A percentile compares a stretch with the other conserved stretches of the same genome.
Conservation (phyloP, 64 coral and sea anemone species). For the Platygyra sinensis region DNA sequence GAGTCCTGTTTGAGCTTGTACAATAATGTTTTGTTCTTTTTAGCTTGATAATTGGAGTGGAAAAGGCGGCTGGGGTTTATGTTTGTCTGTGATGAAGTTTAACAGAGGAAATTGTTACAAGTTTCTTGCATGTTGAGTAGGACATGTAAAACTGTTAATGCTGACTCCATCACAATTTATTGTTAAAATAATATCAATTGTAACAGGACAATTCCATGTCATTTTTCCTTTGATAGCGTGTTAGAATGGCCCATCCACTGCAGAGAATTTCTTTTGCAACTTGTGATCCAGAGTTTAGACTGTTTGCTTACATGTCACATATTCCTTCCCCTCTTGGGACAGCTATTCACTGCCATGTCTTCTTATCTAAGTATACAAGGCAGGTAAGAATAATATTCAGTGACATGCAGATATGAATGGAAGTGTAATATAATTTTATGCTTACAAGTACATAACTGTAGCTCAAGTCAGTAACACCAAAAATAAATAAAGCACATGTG, state of each 20-base stretch:
- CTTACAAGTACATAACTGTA: no score
- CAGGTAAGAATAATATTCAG: conserved; percentile 52
- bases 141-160: no score
- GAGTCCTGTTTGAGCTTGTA: background rate
- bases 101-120: no score
- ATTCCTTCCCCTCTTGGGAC: conserved; percentile 78
- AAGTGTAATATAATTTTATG: no score
- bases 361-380: conserved; percentile 43
- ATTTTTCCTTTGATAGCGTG: conserved; percentile 46
- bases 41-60: background rate
- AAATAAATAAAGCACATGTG: no score
- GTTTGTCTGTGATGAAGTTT: no score
- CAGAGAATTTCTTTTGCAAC: conserved; percentile 94
- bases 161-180: no score
- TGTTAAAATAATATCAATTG: background rate
- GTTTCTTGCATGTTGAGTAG: no score
- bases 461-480: no score
- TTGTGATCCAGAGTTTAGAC: conserved; percentile 79
- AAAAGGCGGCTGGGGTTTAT: background rate
- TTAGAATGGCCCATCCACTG: conserved; percentile 93
- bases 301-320: conserved; percentile 95
- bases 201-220: background rate
- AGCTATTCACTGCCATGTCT: conserved; percentile 82
- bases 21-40: background rate
- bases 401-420: no score